These are phyloP conservation scores for Craniophora ligustri DNA, from an alignment of 2,888 invertebrate genomes.

Conservation along the genomic window DNA sequence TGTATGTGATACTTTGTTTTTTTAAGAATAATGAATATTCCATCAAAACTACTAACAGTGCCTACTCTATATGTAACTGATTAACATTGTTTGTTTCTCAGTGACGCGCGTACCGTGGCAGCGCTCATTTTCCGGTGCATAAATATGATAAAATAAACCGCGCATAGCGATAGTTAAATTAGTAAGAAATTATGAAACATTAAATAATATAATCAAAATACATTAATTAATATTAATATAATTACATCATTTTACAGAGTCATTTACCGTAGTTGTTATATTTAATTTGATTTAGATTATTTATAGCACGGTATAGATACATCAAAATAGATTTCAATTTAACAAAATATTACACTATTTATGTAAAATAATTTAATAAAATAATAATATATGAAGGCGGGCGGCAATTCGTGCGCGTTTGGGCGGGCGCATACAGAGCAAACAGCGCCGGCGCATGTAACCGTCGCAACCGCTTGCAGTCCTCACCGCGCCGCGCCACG, in stretches of 20 bases:
- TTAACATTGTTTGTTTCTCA: background rate
- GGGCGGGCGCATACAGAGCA: conserved; percentile 41
- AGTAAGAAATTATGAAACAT: too few relatives aligned
- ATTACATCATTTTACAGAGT: too few relatives aligned
- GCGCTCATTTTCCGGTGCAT: too few relatives aligned
- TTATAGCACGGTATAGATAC: too few relatives aligned
- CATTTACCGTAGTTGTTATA: too few relatives aligned
- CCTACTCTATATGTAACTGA: background rate
- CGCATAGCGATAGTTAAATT: too few relatives aligned
- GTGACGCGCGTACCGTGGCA: background rate
- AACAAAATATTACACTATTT: background rate
- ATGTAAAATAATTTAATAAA: background rate
- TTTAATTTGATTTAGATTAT: too few relatives aligned
- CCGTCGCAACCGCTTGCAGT: conserved; percentile 54
- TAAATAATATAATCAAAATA: too few relatives aligned
- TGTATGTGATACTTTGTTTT: conserved; percentile 7
- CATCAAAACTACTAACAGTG: background rate
- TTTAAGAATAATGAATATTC: background rate
- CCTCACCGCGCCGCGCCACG: conserved; percentile 63
- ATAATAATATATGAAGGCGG: conserved; percentile 35
- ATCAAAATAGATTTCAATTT: too few relatives aligned
- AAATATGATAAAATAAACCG: too few relatives aligned
- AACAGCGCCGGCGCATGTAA: conserved; percentile 20
- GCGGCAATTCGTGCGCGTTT: conserved; percentile 8
- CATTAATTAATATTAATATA: too few relatives aligned